These are phyloP conservation scores for Streblospio benedicti DNA, from an alignment of 1,140 invertebrate genomes.

Conservation along the genomic window DNA sequence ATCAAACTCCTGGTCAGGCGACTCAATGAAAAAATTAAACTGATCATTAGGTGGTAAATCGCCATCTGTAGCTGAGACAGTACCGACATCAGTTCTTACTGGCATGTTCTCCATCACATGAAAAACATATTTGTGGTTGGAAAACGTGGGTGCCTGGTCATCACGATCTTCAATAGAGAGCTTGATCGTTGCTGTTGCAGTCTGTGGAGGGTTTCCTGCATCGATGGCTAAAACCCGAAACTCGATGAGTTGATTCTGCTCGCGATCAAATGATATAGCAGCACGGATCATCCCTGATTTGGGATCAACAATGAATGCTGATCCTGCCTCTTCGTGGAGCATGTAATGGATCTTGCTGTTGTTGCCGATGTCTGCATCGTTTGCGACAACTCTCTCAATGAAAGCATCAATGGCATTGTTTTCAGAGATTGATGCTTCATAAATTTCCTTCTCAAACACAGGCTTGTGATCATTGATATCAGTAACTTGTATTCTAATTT, in stretches of 20 bases:
- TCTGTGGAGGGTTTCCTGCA: neutral
- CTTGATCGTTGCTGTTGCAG: neutral
- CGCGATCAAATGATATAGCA: constrained; percentile 70
- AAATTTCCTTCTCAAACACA: constrained; percentile 1
- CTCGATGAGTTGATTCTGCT: constrained; percentile 40
- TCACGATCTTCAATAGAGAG: constrained; percentile 7
- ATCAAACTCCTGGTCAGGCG: neutral
- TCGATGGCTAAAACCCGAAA: constrained; percentile 6
- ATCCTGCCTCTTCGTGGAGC: neutral
- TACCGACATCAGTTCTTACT: neutral
- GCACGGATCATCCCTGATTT: constrained; percentile 77
- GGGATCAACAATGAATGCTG: constrained; percentile 68
- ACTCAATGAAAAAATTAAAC: neutral
- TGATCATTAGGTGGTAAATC: neutral
- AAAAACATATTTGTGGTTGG: constrained; percentile 61
- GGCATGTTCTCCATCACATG: constrained; percentile 3
- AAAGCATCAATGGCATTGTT: constrained; percentile 9
- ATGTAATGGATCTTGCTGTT: constrained; percentile 9
- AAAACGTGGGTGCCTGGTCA: constrained; percentile 64
- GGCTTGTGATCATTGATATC: constrained; percentile 82
- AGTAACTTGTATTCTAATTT: constrained; percentile 52
- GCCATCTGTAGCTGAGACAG: constrained; percentile 4
- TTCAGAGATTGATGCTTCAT: constrained; percentile 6
- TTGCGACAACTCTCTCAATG: constrained; percentile 2
- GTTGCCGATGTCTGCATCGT: neutral